phyloP scores from a whole-genome alignment of 1,140 invertebrate species.

The Catajapyx aquilonaris region DNA sequence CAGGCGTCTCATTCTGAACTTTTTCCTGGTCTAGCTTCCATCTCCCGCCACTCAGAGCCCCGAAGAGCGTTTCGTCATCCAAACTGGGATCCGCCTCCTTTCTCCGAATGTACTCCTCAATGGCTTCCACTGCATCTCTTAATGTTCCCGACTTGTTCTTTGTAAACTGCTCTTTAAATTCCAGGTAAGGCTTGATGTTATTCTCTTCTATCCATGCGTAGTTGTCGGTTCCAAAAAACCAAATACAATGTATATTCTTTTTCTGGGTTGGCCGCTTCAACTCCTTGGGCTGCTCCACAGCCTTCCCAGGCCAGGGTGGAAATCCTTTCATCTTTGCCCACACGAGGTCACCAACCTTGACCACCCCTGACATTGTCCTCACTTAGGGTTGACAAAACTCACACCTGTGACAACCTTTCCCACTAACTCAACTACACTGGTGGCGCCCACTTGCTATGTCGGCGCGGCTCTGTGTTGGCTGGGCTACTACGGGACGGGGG shows the following conservation, averaged over 20 bases:
- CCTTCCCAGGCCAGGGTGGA: constrained; percentile 17
- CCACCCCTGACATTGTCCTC: too few relatives aligned
- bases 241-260: not conserved
- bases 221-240: not conserved
- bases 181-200: constrained; percentile 61
- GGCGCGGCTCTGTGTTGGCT: too few relatives aligned
- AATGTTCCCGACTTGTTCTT: constrained; percentile 59
- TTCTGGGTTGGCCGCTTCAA: not conserved
- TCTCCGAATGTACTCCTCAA: constrained; percentile 56
- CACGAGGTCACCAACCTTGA: constrained; percentile 12
- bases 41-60: too few relatives aligned
- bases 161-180: constrained; percentile 56
- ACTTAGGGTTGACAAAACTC: too few relatives aligned
- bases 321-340: constrained; percentile 22
- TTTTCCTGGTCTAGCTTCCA: too few relatives aligned
- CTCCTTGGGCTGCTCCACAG: constrained; percentile 5
- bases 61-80: too few relatives aligned
- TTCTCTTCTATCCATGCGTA: constrained; percentile 68
- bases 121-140: constrained; percentile 64
- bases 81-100: too few relatives aligned
- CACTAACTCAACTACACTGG: too few relatives aligned
- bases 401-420: too few relatives aligned
- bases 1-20: too few relatives aligned
- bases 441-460: too few relatives aligned
- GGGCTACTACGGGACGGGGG: too few relatives aligned